Evolutionary conservation across 1,140 invertebrate genomes (phyloP).

Genomic region (Drosophila ercepeae): DNA sequence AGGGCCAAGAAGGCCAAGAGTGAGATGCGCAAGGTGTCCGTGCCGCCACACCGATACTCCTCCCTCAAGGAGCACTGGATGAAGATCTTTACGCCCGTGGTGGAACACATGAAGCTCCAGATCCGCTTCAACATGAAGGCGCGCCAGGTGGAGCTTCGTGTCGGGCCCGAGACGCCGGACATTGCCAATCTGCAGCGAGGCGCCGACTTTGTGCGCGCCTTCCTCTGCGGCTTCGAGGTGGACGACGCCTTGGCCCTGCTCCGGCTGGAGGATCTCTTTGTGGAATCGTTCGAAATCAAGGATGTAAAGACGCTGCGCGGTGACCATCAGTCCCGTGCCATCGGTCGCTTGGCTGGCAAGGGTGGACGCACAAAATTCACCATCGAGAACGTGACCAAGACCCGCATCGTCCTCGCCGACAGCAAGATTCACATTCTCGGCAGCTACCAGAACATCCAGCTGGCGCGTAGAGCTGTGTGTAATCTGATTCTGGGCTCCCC

Average conservation of each 20-base stretch:
- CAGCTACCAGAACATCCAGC: slow-evolving; percentile 98
- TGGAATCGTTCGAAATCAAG: slow-evolving; percentile 98
- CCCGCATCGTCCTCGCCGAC: slow-evolving; percentile 98
- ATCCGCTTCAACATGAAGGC: slow-evolving; percentile 97
- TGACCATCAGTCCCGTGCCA: slow-evolving; percentile 97
- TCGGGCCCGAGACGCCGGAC: slow-evolving; percentile 91
- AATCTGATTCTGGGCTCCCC: slow-evolving; percentile 98
- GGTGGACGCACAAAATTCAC: slow-evolving; percentile 98
- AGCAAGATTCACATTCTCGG: slow-evolving; percentile 98
- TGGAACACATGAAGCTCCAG: slow-evolving; percentile 97
- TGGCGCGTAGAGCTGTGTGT: slow-evolving; percentile 98
- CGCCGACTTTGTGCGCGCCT: slow-evolving; percentile 99
- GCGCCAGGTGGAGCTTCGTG: slow-evolving; percentile 86
- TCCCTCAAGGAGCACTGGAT: slow-evolving; percentile 98
- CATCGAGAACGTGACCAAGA: slow-evolving; percentile 99
- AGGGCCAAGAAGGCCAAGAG: slow-evolving; percentile 85
- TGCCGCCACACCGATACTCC: slow-evolving; percentile 91
- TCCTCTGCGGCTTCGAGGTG: slow-evolving; percentile 98
- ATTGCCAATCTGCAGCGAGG: slow-evolving; percentile 97
- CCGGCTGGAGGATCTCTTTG: slow-evolving; percentile 97
- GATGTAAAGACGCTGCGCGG: slow-evolving; percentile 98
- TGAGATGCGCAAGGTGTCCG: slow-evolving; percentile 87
- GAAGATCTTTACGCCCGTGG: slow-evolving; percentile 98
- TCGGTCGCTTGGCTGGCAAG: slow-evolving; percentile 98
- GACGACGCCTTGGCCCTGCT: slow-evolving; percentile 98